These are phyloP conservation scores for Albula glossodonta DNA, from an alignment of 2,113 vertebrate species.

Conservation along the genomic window DNA sequence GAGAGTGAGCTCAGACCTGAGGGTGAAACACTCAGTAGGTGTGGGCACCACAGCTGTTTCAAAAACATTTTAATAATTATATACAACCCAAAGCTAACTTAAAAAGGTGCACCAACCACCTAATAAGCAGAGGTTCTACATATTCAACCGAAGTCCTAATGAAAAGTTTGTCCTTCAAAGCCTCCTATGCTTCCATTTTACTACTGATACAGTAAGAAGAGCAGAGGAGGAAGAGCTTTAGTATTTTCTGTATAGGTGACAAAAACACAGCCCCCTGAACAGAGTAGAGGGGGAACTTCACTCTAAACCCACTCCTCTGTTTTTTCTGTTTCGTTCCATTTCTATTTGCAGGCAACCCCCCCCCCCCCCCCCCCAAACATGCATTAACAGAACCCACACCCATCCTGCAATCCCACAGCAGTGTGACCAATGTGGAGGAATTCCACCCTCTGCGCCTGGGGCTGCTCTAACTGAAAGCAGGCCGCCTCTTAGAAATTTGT, in stretches of 20 bases:
- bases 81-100: not conserved
- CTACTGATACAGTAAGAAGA: not conserved
- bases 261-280: not conserved
- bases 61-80: too few relatives aligned
- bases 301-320: not conserved
- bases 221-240: not conserved
- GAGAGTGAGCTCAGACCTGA: not conserved
- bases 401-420: constrained; percentile 42
- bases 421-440: constrained; percentile 62
- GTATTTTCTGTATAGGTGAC: not conserved
- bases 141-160: not conserved
- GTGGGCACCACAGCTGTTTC: not conserved
- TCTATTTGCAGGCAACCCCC: not conserved
- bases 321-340: not conserved
- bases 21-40: not conserved
- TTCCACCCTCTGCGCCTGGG: constrained; percentile 55
- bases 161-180: too few relatives aligned
- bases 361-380: constrained; percentile 11
- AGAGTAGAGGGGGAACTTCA: not conserved
- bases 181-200: not conserved
- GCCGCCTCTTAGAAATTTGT: constrained; percentile 71
- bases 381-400: not conserved
- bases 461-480: constrained; percentile 67
- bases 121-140: not conserved
- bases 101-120: not conserved